A percentile compares a stretch with the other conserved stretches of the same genome.
phyloP scores from a whole-genome alignment of 2,888 invertebrate species.

The Apocheima hispidaria region DNA sequence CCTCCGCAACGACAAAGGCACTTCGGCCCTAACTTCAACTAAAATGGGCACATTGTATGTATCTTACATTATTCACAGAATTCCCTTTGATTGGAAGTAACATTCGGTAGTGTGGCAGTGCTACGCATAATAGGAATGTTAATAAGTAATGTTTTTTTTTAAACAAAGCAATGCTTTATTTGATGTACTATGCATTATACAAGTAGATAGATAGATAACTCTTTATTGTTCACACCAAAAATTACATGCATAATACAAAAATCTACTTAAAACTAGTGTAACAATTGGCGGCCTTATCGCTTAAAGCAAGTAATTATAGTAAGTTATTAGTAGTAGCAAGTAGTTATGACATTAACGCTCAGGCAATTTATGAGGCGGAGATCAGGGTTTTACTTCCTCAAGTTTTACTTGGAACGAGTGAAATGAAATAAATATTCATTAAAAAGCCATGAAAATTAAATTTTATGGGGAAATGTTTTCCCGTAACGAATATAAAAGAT shows the following conservation, averaged over 20 bases:
- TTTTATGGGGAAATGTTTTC: constrained; percentile 21
- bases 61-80: constrained; percentile 27
- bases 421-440: constrained; percentile 24
- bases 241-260: too few relatives aligned
- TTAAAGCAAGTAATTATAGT: too few relatives aligned
- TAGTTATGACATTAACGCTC: too few relatives aligned
- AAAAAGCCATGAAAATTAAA: constrained; percentile 16
- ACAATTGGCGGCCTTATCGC: too few relatives aligned
- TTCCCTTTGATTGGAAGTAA: constrained; percentile 20
- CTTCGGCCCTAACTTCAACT: constrained; percentile 13
- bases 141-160: background rate
- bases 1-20: constrained; percentile 27
- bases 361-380: too few relatives aligned
- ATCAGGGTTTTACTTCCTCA: too few relatives aligned
- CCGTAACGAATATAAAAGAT: constrained; percentile 24
- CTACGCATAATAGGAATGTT: background rate
- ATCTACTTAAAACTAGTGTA: too few relatives aligned
- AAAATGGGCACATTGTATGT: constrained; percentile 23
- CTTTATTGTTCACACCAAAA: too few relatives aligned
- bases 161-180: background rate
- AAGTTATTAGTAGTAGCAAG: too few relatives aligned
- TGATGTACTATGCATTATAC: too few relatives aligned
- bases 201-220: too few relatives aligned
- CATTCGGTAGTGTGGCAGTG: background rate
- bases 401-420: background rate